Percentiles rank a stretch among this genome's conserved stretches.
Evolutionary conservation across 92 coral and sea anemone genomes (phyloP).

Genomic region (Parazoanthus swiftii): DNA sequence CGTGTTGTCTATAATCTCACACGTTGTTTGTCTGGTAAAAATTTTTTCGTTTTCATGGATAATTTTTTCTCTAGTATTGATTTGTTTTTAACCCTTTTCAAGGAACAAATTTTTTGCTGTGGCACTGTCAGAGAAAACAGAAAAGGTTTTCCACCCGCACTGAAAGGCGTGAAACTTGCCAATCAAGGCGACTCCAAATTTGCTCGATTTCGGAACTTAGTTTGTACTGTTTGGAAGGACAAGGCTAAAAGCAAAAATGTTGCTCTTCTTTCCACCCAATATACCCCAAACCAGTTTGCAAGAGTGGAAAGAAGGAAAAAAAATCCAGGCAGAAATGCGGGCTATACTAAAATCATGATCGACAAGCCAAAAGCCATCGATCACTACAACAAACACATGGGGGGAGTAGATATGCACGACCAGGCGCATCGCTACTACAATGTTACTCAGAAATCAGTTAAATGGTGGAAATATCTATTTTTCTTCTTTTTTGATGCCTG

Average conservation of each 20-base stretch:
- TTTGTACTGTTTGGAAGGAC: constrained; percentile 34
- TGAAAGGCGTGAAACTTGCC: constrained; percentile 20
- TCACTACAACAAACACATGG: constrained; percentile 17
- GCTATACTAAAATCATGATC: constrained; percentile 4
- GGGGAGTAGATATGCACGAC: constrained; percentile 5
- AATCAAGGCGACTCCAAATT: constrained; percentile 24
- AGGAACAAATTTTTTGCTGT: constrained; percentile 19
- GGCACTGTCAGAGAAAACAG: constrained; percentile 29
- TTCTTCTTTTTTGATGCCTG: constrained; percentile 25
- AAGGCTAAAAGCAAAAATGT: constrained; percentile 26
- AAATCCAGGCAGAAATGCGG: background rate
- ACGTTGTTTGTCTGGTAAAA: constrained; percentile 11
- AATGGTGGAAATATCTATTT: constrained; percentile 25
- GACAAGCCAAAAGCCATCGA: constrained; percentile 3
- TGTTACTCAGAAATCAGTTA: constrained; percentile 3
- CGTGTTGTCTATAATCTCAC: constrained; percentile 32
- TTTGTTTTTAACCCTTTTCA: constrained; percentile 21
- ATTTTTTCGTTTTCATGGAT: constrained; percentile 39
- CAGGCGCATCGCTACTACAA: constrained; percentile 11
- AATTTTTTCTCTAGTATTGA: constrained; percentile 30
- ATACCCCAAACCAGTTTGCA: background rate
- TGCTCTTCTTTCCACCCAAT: constrained; percentile 33
- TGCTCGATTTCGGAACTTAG: constrained; percentile 22
- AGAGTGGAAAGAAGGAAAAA: constrained; percentile 7
- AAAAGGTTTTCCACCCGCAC: constrained; percentile 16